Evolutionary conservation across 2,888 invertebrate genomes (phyloP).

Genomic region (Chironomus riparius): DNA sequence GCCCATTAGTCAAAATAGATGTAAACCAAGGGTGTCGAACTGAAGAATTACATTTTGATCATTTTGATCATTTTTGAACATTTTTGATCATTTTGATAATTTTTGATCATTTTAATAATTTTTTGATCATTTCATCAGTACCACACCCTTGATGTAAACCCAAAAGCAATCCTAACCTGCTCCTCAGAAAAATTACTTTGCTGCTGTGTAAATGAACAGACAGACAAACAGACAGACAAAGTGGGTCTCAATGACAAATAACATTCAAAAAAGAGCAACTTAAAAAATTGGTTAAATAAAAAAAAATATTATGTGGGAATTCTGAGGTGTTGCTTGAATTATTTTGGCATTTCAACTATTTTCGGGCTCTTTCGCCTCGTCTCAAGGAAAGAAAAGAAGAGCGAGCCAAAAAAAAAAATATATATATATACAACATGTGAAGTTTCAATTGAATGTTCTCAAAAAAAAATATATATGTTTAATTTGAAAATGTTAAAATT

Average conservation of each 20-base stretch:
- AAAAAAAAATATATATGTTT: background rate
- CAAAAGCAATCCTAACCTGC: too few relatives aligned
- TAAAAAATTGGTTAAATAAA: background rate
- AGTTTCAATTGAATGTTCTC: constrained; percentile 20
- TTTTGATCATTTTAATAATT: too few relatives aligned
- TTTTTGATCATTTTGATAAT: too few relatives aligned
- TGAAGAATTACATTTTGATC: too few relatives aligned
- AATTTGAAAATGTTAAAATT: background rate
- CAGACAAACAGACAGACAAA: background rate
- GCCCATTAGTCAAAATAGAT: too few relatives aligned
- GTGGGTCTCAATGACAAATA: background rate
- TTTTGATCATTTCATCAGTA: too few relatives aligned
- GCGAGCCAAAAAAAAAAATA: background rate
- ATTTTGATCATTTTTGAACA: too few relatives aligned
- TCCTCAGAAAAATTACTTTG: too few relatives aligned
- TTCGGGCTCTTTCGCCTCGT: background rate
- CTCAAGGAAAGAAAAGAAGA: background rate
- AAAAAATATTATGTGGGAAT: constrained; percentile 6
- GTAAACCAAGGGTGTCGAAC: too few relatives aligned
- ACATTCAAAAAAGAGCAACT: background rate
- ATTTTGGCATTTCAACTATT: constrained; percentile 23
- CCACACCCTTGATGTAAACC: too few relatives aligned
- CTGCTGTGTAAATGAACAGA: background rate
- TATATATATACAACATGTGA: constrained; percentile 15
- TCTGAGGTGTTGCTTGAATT: constrained; percentile 23